A percentile compares a stretch with the other conserved stretches of the same genome.
Conservation (phyloP, 2,113 vertebrate species). For the Nyctibius bracteatus region DNA sequence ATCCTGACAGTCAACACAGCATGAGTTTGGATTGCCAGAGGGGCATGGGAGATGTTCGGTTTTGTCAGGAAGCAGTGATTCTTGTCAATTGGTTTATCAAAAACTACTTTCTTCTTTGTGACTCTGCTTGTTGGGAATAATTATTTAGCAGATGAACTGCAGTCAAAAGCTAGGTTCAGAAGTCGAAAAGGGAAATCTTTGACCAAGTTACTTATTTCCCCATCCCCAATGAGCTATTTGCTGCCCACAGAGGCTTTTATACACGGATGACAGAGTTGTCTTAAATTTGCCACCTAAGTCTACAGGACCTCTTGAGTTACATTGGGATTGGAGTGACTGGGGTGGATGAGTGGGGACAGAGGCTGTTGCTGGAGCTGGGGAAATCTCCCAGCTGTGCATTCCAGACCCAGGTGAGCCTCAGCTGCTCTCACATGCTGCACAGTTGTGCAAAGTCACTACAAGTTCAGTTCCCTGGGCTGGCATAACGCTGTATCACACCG, state of each 20-base stretch:
- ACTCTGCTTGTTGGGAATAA: not conserved
- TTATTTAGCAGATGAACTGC: not conserved
- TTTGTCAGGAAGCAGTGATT: not conserved
- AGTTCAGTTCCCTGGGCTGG: not conserved
- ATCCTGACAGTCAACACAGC: not conserved
- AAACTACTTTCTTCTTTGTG: not conserved
- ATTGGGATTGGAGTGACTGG: not conserved
- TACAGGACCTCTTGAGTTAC: not conserved
- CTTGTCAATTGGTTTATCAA: not conserved
- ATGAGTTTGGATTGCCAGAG: not conserved
- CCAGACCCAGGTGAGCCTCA: not conserved
- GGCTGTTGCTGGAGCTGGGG: not conserved
- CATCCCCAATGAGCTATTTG: not conserved
- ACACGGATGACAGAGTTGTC: not conserved
- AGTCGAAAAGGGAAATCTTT: not conserved
- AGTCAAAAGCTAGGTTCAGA: not conserved
- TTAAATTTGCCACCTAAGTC: not conserved
- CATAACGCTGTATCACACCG: not conserved
- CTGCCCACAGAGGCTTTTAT: not conserved
- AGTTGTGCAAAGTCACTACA: not conserved
- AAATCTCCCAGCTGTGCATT: conserved; percentile 19
- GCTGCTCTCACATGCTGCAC: not conserved
- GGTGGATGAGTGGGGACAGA: not conserved
- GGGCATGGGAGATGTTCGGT: rapidly evolving
- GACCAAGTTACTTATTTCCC: not conserved